These are phyloP conservation scores for Blomia tropicalis DNA, from an alignment of 2,888 invertebrate species.

Conservation along the genomic window DNA sequence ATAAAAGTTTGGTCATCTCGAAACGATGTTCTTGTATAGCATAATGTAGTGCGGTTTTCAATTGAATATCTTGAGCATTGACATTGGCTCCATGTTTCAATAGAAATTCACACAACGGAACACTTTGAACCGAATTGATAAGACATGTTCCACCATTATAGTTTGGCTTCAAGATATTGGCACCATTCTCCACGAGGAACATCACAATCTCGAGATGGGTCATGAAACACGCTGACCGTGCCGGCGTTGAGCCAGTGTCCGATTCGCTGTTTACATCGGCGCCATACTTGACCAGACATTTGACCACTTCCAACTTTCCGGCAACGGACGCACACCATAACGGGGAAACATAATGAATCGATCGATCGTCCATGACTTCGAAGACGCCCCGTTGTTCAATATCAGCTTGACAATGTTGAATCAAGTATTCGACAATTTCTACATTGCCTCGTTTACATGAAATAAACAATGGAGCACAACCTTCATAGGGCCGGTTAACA, in stretches of 20 bases:
- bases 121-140: conserved; percentile 78
- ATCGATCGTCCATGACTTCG: conserved; percentile 64
- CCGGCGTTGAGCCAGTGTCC: conserved; percentile 66
- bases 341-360: conserved; percentile 65
- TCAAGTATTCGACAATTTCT: conserved; percentile 67
- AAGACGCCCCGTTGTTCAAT: conserved; percentile 66
- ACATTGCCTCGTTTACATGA: conserved; percentile 61
- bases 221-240: conserved; percentile 83
- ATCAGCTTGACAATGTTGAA: conserved; percentile 62
- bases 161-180: conserved; percentile 51
- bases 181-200: conserved; percentile 35
- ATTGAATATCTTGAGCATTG: conserved; percentile 72
- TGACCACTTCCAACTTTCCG: conserved; percentile 58
- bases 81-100: conserved; percentile 62
- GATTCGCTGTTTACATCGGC: conserved; percentile 72
- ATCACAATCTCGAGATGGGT: conserved; percentile 60
- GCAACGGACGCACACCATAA: conserved; percentile 83
- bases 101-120: conserved; percentile 59
- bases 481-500: conserved; percentile 44
- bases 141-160: conserved; percentile 82
- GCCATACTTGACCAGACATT: conserved; percentile 57
- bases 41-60: conserved; percentile 79
- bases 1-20: conserved; percentile 62
- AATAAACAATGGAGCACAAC: conserved; percentile 64
- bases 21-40: conserved; percentile 55